These are phyloP conservation scores for Lutraria lutraria DNA, from an alignment of 2,888 invertebrate species.

Conservation along the genomic window DNA sequence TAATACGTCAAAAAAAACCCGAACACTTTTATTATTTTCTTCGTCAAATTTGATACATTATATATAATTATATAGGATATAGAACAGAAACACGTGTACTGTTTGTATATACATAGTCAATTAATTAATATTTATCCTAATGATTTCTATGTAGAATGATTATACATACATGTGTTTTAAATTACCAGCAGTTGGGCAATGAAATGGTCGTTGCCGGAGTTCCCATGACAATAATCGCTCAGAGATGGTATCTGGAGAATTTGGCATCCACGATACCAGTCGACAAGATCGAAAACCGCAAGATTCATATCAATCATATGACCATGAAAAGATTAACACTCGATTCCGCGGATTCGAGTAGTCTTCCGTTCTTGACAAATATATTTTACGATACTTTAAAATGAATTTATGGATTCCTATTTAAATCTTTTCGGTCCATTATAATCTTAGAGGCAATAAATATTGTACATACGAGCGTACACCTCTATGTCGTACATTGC, in stretches of 20 bases:
- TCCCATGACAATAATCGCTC: background rate
- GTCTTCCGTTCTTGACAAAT: too few species aligned
- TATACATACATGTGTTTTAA: too few species aligned
- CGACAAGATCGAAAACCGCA: background rate
- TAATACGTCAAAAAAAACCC: too few species aligned
- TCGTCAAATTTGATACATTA: too few species aligned
- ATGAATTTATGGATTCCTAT: background rate
- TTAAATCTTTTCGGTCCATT: background rate
- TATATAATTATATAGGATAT: too few species aligned
- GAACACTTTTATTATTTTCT: too few species aligned
- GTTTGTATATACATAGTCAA: too few species aligned
- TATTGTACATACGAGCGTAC: background rate
- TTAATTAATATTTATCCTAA: too few species aligned
- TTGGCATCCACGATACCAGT: background rate
- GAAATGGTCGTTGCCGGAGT: background rate
- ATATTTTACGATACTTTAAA: background rate
- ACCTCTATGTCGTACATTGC: background rate
- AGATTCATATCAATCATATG: background rate
- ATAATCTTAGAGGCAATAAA: slow-evolving; percentile 1
- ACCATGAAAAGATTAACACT: too few species aligned
- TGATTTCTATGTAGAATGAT: too few species aligned
- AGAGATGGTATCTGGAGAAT: background rate
- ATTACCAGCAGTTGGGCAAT: background rate
- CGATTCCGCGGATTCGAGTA: too few species aligned
- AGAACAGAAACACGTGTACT: too few species aligned